These are phyloP conservation scores for Gryon sp. DNA, from an alignment of 1,140 invertebrate species.

Conservation along the genomic window DNA sequence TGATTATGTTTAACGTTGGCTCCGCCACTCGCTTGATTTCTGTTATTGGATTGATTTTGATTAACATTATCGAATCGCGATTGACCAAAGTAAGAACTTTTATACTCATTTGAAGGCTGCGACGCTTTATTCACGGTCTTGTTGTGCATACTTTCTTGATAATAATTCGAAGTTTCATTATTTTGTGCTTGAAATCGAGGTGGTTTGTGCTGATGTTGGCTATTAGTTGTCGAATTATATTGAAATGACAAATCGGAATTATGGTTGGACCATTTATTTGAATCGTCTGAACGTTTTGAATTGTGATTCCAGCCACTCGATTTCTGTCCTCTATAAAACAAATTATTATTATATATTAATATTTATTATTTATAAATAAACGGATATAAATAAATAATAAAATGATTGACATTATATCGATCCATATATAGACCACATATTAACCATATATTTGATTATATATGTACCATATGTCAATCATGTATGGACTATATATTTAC, in stretches of 20 bases:
- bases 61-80: slow-evolving; percentile 42
- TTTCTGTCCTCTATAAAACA: slow-evolving; percentile 59
- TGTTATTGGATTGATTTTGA: slow-evolving; percentile 48
- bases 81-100: slow-evolving; percentile 54
- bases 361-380: no score
- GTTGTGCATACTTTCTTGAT: slow-evolving; percentile 57
- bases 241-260: slow-evolving; percentile 48
- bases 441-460: no score
- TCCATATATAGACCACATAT: no score
- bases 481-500: no score
- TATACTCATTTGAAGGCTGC: slow-evolving; percentile 60
- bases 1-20: no score
- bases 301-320: slow-evolving; percentile 67
- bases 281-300: slow-evolving; percentile 70
- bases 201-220: slow-evolving; percentile 70
- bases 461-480: no score
- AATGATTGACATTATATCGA: no score
- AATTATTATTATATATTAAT: slow-evolving; percentile 5
- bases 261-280: slow-evolving; percentile 65
- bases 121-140: slow-evolving; percentile 56
- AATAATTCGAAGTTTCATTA: slow-evolving; percentile 65
- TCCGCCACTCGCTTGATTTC: slow-evolving; percentile 55
- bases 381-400: no score
- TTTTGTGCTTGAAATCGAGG: slow-evolving; percentile 74
- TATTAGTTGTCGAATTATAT: slow-evolving; percentile 61